Evolutionary conservation across 2,888 invertebrate species (phyloP).

Genomic region (Alitta virens): DNA sequence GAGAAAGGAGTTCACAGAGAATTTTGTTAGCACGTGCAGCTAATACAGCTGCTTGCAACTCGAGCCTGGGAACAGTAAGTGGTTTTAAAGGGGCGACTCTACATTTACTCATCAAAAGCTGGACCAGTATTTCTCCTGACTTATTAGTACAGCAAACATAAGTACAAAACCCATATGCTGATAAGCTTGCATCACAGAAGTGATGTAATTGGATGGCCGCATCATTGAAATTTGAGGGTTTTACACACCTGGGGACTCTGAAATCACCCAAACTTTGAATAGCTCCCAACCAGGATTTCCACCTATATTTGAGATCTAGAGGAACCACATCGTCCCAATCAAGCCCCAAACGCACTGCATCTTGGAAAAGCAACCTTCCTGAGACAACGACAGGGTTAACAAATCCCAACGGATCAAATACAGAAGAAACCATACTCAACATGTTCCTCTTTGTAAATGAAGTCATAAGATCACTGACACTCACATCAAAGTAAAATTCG

Average conservation of each 20-base stretch:
- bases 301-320: constrained; percentile 20
- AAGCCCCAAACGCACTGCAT: constrained; percentile 22
- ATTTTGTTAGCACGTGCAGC: constrained; percentile 12
- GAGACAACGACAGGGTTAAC: constrained; percentile 29
- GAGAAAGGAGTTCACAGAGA: constrained; percentile 12
- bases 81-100: constrained; percentile 18
- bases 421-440: constrained; percentile 3
- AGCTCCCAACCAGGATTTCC: constrained; percentile 25
- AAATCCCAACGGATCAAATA: constrained; percentile 29
- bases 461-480: too few species aligned
- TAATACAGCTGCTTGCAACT: constrained; percentile 17
- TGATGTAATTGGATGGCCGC: constrained; percentile 13
- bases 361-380: constrained; percentile 31
- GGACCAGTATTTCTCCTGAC: neutral
- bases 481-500: too few species aligned
- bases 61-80: constrained; percentile 18
- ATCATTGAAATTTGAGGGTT: constrained; percentile 7
- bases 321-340: constrained; percentile 34
- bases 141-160: constrained; percentile 12
- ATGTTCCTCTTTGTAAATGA: too few species aligned
- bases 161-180: constrained; percentile 19
- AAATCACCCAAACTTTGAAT: neutral
- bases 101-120: constrained; percentile 18
- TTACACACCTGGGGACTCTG: neutral
- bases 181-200: constrained; percentile 20